Evolutionary conservation across 2,888 invertebrate species (phyloP), one percentile per base, ranked within the genome.

Genomic region (Ceramica pisi): DNA sequence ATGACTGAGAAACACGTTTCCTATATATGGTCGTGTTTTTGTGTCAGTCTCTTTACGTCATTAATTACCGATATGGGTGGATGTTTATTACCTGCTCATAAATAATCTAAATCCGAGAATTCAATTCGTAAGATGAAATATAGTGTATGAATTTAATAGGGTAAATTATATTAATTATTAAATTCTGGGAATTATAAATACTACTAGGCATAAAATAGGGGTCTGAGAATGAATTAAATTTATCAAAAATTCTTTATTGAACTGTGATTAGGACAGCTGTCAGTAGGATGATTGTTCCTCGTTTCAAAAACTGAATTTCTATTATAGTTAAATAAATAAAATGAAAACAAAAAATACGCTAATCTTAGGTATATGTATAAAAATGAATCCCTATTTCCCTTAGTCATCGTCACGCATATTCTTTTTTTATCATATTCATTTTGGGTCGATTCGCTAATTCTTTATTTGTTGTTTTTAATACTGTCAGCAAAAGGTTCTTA

Each of bases 1-100:
- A 69, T 86, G 85, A 83, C 60, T 75, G 65, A 67, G 67, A 80
- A 80, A 83, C 85, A 50, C 35, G 86, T 84, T 84, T 84, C 67
- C 77, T 75, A 75, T 71, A 66, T 67, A 60, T 61, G 60, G 67
- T 65, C 65, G 61, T 80, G 85, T 81, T 85, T 83, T 81, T 79
- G 51, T 81, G 64, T 67, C 67, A 62, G 64, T 71, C 65, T 51
- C n/a, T 26, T 75, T 68, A 78, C 85, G 78, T 85, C 85, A 83
- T 67, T n/a, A 35, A 67, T 75, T 67, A 76, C 48, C 23, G 51
- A 10, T 48, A 46, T 51, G 16, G 19, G 10, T 70, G 10, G 50
- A 44, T 71, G 23, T 48, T 48, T 71, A 51, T 81, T 70, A 81
- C 66, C 60, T 55, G 46, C 44, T 50, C 31, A 10, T 53, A 53